These are phyloP conservation scores for Pogonocherus hispidulus DNA, from an alignment of 2,888 invertebrate species.

Conservation along the genomic window DNA sequence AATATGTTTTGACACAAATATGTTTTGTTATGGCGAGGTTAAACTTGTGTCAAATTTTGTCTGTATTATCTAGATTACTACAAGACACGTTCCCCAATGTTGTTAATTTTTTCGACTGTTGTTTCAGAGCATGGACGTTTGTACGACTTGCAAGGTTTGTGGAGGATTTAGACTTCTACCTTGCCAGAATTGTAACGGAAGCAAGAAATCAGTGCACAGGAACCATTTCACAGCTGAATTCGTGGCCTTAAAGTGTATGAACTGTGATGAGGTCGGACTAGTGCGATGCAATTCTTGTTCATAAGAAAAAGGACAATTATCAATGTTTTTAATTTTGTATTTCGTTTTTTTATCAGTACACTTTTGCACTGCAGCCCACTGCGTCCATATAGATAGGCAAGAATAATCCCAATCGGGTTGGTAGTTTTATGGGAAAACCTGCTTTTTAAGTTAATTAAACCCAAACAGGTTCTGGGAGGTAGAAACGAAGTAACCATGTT, in stretches of 20 bases:
- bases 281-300: slow-evolving; percentile 79
- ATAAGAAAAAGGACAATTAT: not conserved
- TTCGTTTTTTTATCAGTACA: not conserved
- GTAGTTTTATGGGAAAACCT: not conserved
- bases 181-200: slow-evolving; percentile 93
- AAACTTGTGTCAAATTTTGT: too few species aligned
- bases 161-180: slow-evolving; percentile 93
- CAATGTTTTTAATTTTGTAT: not conserved
- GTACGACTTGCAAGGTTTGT: slow-evolving; percentile 88
- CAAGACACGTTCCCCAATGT: too few species aligned
- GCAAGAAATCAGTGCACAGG: slow-evolving; percentile 94
- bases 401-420: not conserved
- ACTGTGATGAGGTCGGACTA: slow-evolving; percentile 95
- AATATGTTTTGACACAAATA: too few species aligned
- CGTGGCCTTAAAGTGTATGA: slow-evolving; percentile 94
- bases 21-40: too few species aligned
- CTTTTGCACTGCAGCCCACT: not conserved
- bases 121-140: slow-evolving; percentile 84
- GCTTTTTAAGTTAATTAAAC: not conserved
- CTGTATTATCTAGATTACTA: too few species aligned
- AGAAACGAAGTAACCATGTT: not conserved
- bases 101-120: not conserved
- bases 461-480: not conserved
- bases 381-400: not conserved
- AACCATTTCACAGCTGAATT: slow-evolving; percentile 96